A percentile compares a stretch with the other conserved stretches of the same genome.
Conservation (phyloP, 2,888 invertebrate genomes). For the Melangyna quadrimaculata region DNA sequence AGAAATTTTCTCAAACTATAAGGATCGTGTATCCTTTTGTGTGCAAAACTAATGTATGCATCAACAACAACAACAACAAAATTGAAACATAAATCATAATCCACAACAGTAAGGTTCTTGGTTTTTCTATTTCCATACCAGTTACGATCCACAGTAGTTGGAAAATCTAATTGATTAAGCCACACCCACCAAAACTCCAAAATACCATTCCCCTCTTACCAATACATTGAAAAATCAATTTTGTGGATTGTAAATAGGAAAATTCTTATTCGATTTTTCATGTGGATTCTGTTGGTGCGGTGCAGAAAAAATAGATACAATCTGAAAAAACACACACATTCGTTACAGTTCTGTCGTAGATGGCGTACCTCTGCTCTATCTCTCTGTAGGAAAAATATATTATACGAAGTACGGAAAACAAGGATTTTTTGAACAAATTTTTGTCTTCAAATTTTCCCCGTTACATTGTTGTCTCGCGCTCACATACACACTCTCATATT, state of each 20-base stretch:
- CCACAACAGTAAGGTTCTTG: neutral
- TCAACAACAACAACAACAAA: slow-evolving; percentile 55
- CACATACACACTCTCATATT: slow-evolving; percentile 11
- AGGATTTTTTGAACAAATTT: slow-evolving; percentile 40
- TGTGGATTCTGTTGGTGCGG: slow-evolving; percentile 49
- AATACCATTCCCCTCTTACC: slow-evolving; percentile 53
- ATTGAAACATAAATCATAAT: slow-evolving; percentile 69
- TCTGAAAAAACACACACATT: slow-evolving; percentile 50
- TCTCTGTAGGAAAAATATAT: neutral
- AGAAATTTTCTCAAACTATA: neutral
- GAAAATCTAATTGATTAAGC: slow-evolving; percentile 80
- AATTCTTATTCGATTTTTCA: slow-evolving; percentile 56
- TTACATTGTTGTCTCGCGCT: slow-evolving; percentile 38
- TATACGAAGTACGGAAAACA: slow-evolving; percentile 45
- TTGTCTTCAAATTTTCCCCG: neutral
- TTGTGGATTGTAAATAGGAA: slow-evolving; percentile 56
- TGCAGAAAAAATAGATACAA: slow-evolving; percentile 8
- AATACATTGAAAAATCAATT: slow-evolving; percentile 51
- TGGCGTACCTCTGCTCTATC: slow-evolving; percentile 23
- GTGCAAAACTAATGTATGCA: slow-evolving; percentile 57
- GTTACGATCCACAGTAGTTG: slow-evolving; percentile 57
- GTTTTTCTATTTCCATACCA: neutral
- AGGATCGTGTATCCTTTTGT: slow-evolving; percentile 1
- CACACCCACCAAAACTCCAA: slow-evolving; percentile 76
- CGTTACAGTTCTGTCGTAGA: slow-evolving; percentile 56